Evolutionary conservation across 2,888 invertebrate species (phyloP).

Genomic region (Cinara cedri): DNA sequence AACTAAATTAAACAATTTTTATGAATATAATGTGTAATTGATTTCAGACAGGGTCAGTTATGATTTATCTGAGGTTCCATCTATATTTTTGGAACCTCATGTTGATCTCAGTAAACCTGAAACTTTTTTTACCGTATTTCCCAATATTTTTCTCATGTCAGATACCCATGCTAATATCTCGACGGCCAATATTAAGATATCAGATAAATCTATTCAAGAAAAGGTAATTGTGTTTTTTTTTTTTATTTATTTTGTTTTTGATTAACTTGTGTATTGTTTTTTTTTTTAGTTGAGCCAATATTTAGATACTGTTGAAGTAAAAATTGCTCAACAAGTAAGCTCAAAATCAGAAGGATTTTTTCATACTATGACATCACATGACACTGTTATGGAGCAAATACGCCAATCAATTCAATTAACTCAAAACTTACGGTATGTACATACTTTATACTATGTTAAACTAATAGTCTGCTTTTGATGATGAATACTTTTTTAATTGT

Average conservation of each 20-base stretch:
- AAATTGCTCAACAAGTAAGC: slow-evolving; percentile 90
- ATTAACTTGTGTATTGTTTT: neutral
- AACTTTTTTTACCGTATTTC: slow-evolving; percentile 85
- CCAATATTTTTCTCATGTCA: slow-evolving; percentile 65
- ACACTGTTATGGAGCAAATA: slow-evolving; percentile 94
- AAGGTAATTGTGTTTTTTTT: slow-evolving; percentile 66
- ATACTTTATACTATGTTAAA: neutral
- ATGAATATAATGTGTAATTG: slow-evolving; percentile 14
- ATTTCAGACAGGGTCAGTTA: slow-evolving; percentile 63
- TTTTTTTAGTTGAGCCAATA: slow-evolving; percentile 79
- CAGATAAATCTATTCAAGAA: slow-evolving; percentile 76
- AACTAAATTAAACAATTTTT: slow-evolving; percentile 20
- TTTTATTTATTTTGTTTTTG: slow-evolving; percentile 10
- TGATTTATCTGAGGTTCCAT: slow-evolving; percentile 77
- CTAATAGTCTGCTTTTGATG: neutral
- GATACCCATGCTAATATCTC: slow-evolving; percentile 32
- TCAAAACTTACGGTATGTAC: slow-evolving; percentile 68
- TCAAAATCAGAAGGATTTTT: slow-evolving; percentile 97
- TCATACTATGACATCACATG: slow-evolving; percentile 97
- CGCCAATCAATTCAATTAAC: slow-evolving; percentile 80
- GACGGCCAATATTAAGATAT: slow-evolving; percentile 58
- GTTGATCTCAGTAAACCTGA: slow-evolving; percentile 80
- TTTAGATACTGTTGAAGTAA: slow-evolving; percentile 91
- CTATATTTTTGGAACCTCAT: slow-evolving; percentile 80
- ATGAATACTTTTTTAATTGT: neutral